Conservation (phyloP, 1,140 invertebrate species). For the Diachasmimorpha longicaudata region DNA sequence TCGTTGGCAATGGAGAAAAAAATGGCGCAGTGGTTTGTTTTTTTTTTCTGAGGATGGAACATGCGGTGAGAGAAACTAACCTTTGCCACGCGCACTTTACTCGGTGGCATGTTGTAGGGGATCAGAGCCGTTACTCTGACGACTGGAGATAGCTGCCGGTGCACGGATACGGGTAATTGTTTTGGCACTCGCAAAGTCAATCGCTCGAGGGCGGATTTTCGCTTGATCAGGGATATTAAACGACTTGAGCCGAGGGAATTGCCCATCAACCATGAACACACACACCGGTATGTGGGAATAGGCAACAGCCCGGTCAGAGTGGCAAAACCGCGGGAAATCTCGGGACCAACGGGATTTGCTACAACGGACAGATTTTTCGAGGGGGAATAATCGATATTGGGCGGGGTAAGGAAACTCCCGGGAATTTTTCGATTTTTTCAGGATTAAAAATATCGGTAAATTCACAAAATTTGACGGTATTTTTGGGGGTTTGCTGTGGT, state of each 20-base stretch:
- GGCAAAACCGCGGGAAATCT: not conserved
- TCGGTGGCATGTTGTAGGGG: conserved; percentile 38
- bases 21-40: not conserved
- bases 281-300: not conserved
- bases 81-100: conserved; percentile 36
- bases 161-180: not conserved
- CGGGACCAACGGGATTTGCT: not conserved
- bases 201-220: not conserved
- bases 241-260: not conserved
- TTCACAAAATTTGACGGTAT: no score
- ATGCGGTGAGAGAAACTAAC: conserved; percentile 25
- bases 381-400: not conserved
- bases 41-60: conserved; percentile 5
- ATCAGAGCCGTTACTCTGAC: not conserved
- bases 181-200: not conserved
- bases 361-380: not conserved
- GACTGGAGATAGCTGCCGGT: not conserved
- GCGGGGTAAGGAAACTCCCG: not conserved
- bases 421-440: not conserved
- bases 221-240: not conserved
- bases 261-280: not conserved
- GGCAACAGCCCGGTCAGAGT: not conserved
- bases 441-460: no score
- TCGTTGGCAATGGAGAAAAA: not conserved
- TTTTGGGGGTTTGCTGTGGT: no score